Evolutionary conservation across 2,888 invertebrate species (phyloP), one percentile per base, ranked within the genome.

Genomic region (Lasioglossum marginatum): DNA sequence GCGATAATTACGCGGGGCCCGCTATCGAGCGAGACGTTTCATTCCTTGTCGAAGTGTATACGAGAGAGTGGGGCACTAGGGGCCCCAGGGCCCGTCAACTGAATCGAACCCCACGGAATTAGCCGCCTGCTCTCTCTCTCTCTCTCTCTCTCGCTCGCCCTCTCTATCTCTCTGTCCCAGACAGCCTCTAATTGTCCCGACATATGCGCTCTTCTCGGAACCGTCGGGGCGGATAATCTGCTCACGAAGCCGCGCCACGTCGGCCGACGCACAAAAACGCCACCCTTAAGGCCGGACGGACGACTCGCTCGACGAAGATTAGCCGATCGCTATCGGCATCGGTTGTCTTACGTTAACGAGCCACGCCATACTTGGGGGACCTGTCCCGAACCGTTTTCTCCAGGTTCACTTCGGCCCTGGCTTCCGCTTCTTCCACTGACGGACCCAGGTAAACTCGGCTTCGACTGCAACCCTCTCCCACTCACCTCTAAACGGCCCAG

Each of bases 261-360:
- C 87, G 86, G 83, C 76, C 74, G 82, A 80, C 79, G 77, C 45
- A 88, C 83, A 89, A 86, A 90, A 89, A 89, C 83, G 83, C 77
- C 87, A 87, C 88, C 78, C 87, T 88, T 70, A 68, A 37, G 68
- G 37, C 37, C n/a, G 82, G 80, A 78, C 84, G 63, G 34, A 27
- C 77, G 73, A 52, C 77, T 81, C 82, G 71, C 71, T 82, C 84
- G 89, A 83, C 83, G 87, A 90, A 92, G 93, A 94, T 94, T 94
- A 93, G 93, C 93, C 93, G 94, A 94, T 94, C 91, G 91, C 91
- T 94, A 94, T 94, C 94, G 90, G 79, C 73, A 88, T 87, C 85
- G 88, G 91, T 91, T 94, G 93, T 93, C 92, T 94, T 90, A 90
- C 93, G 93, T 93, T 94, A 94, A 94, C 93, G 93, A 93, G 93